Percentiles rank a stretch among this genome's conserved stretches.
phyloP scores from a whole-genome alignment of 2,113 vertebrate genomes.

The Anser brachyrhynchus region DNA sequence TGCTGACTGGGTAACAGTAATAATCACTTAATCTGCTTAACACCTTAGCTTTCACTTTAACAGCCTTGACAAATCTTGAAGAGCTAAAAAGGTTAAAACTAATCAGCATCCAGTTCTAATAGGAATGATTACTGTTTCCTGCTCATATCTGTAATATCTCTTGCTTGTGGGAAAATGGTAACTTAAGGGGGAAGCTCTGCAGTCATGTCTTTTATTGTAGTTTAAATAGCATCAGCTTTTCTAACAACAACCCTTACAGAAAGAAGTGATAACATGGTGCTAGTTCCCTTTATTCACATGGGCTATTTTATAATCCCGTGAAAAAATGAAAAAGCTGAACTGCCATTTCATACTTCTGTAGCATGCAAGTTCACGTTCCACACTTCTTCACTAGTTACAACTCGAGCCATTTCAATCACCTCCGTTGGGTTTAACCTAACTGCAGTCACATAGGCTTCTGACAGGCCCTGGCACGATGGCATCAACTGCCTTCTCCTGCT shows the following conservation, averaged over 20 bases:
- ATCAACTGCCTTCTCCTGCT: background rate
- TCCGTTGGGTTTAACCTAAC: background rate
- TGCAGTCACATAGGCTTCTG: background rate
- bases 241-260: background rate
- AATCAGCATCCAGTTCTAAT: conserved; percentile 55
- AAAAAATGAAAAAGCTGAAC: background rate
- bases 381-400: background rate
- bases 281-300: background rate
- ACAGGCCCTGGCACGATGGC: background rate
- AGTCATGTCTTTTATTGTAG: background rate
- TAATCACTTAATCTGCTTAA: conserved; percentile 81
- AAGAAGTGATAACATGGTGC: background rate
- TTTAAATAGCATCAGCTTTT: background rate
- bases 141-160: conserved; percentile 24
- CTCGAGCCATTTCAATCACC: background rate
- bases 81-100: conserved; percentile 70
- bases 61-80: conserved; percentile 61
- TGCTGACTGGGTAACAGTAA: conserved; percentile 77
- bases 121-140: conserved; percentile 66
- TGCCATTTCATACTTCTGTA: background rate
- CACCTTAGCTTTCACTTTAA: conserved; percentile 68
- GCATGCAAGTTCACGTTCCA: background rate
- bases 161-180: conserved; percentile 13
- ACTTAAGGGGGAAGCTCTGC: background rate
- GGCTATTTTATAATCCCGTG: background rate